Percentiles rank a stretch among this genome's conserved stretches.
Conservation (phyloP, 2,888 invertebrate species). For the Punctoribates punctum region DNA sequence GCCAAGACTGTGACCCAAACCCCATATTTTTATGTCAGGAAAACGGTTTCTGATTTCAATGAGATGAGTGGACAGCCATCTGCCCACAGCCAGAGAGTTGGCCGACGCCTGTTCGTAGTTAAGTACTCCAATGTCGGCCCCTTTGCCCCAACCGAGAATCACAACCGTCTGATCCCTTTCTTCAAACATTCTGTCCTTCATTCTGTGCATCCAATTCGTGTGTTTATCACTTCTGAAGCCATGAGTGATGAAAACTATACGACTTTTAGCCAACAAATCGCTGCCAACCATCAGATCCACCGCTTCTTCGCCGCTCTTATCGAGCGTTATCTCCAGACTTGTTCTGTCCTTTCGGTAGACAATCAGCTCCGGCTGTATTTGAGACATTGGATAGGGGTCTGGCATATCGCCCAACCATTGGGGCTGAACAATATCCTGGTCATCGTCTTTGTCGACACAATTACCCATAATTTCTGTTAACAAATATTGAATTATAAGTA, state of each 20-base stretch:
- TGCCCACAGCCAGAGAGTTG: constrained; percentile 31
- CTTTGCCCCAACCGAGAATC: constrained; percentile 40
- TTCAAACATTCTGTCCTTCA: constrained; percentile 26
- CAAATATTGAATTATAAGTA: constrained; percentile 18
- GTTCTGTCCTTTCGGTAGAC: background rate
- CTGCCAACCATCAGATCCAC: background rate
- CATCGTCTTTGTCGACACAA: background rate
- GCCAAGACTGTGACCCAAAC: constrained; percentile 39
- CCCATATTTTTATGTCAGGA: background rate
- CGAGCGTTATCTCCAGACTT: background rate
- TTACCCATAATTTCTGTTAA: background rate
- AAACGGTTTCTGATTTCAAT: background rate
- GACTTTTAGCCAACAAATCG: constrained; percentile 7
- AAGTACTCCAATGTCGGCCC: constrained; percentile 21
- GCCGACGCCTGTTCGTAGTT: constrained; percentile 35
- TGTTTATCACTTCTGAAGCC: constrained; percentile 34
- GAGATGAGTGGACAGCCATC: constrained; percentile 24
- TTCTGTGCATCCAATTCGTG: constrained; percentile 36
- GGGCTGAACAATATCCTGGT: constrained; percentile 20
- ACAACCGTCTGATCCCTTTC: constrained; percentile 32
- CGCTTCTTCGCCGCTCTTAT: background rate
- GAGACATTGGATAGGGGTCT: background rate
- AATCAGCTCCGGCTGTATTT: constrained; percentile 24
- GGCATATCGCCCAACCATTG: constrained; percentile 26
- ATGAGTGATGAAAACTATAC: constrained; percentile 31